A percentile compares a stretch with the other conserved stretches of the same genome.
Conservation (phyloP, 2,888 invertebrate species). For the Petrophora chlorosata region DNA sequence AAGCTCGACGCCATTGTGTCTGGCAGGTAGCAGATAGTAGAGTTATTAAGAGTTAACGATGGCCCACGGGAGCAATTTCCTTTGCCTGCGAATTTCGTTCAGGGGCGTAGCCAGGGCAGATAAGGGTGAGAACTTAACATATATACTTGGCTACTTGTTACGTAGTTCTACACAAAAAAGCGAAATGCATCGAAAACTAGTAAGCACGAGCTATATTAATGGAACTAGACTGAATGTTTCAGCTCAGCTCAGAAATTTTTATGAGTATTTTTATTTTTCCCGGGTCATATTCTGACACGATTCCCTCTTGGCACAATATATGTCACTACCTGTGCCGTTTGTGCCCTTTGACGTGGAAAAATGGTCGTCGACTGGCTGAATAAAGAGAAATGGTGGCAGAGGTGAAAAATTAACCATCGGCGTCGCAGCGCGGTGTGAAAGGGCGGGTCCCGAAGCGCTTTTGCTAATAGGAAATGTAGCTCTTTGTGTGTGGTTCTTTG, state of each 20-base stretch:
- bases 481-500: too few relatives aligned
- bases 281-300: too few relatives aligned
- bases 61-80: constrained; percentile 59
- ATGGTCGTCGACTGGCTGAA: constrained; percentile 8
- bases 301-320: not conserved
- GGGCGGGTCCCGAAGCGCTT: not conserved
- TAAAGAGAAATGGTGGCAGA: constrained; percentile 3
- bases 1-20: constrained; percentile 11
- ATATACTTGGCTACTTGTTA: too few relatives aligned
- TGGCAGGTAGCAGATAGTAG: constrained; percentile 16
- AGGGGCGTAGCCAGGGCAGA: too few relatives aligned
- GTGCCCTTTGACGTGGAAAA: constrained; percentile 11
- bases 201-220: too few relatives aligned
- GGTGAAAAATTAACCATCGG: constrained; percentile 14
- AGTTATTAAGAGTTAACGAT: constrained; percentile 51
- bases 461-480: too few relatives aligned
- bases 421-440: not conserved
- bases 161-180: too few relatives aligned
- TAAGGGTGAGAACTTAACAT: too few relatives aligned
- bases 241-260: too few relatives aligned
- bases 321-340: constrained; percentile 5
- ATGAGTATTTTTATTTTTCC: too few relatives aligned
- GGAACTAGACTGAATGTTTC: too few relatives aligned
- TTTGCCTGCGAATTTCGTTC: constrained; percentile 30
- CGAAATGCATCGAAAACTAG: too few relatives aligned